These are phyloP conservation scores for Macrobrachium nipponense DNA, from an alignment of 1,140 invertebrate genomes.

Conservation along the genomic window DNA sequence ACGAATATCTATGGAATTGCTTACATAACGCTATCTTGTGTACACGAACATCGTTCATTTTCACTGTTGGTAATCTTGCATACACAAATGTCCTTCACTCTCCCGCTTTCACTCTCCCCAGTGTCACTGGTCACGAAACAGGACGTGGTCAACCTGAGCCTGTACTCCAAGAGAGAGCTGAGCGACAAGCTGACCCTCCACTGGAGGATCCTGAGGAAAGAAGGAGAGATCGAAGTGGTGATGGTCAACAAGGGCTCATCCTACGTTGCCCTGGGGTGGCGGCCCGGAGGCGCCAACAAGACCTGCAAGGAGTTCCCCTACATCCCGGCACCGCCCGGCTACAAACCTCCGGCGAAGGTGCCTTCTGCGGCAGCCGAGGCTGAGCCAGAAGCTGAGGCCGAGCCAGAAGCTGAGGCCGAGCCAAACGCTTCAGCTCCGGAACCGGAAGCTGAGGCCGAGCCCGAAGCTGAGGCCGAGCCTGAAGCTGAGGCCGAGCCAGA, in stretches of 20 bases:
- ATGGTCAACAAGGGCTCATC: constrained; percentile 85
- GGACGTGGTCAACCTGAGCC: constrained; percentile 75
- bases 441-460: constrained; percentile 65
- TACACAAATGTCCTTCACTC: neutral
- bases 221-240: constrained; percentile 85
- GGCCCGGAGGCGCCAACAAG: constrained; percentile 78
- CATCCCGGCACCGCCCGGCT: constrained; percentile 41
- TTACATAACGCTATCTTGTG: too few relatives aligned
- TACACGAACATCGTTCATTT: too few relatives aligned
- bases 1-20: too few relatives aligned
- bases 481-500: constrained; percentile 64
- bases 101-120: constrained; percentile 66
- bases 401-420: constrained; percentile 68
- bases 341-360: neutral
- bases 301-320: constrained; percentile 81
- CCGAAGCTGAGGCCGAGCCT: constrained; percentile 64
- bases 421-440: constrained; percentile 61
- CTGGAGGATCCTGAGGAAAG: constrained; percentile 84
- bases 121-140: constrained; percentile 75
- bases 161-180: constrained; percentile 79
- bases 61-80: too few relatives aligned
- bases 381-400: constrained; percentile 66
- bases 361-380: constrained; percentile 66
- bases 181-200: constrained; percentile 81
- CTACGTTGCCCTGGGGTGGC: constrained; percentile 88